Evolutionary conservation across 2,797 vertebrate species (phyloP).

Genomic region (Synaphobranchus kaupii): DNA sequence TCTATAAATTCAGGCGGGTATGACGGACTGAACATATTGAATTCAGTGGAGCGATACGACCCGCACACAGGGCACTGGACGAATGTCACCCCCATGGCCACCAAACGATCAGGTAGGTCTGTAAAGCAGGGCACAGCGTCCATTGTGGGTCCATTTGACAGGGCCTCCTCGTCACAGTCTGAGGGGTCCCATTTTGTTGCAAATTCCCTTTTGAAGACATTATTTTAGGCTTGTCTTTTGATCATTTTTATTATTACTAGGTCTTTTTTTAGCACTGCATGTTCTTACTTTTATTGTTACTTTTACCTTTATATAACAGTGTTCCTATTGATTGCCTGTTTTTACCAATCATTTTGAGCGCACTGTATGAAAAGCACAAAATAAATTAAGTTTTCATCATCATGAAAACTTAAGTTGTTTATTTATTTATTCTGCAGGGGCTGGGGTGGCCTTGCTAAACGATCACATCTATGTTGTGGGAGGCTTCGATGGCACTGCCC

Average conservation of each 20-base stretch:
- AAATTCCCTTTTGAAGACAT: not conserved
- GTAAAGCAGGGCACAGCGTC: not conserved
- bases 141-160: not conserved
- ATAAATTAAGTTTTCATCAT: too few species aligned
- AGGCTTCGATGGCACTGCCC: conserved; percentile 93
- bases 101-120: conserved; percentile 89
- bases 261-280: not conserved
- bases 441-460: conserved; percentile 92
- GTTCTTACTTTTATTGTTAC: not conserved
- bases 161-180: not conserved
- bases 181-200: not conserved
- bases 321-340: not conserved
- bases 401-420: too few species aligned
- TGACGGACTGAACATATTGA: conserved; percentile 95
- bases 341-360: not conserved
- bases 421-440: conserved; percentile 70
- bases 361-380: too few species aligned
- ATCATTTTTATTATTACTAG: not conserved
- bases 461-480: conserved; percentile 98
- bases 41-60: conserved; percentile 96
- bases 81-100: conserved; percentile 96
- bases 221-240: not conserved
- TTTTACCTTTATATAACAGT: not conserved
- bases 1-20: conserved; percentile 84
- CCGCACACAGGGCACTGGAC: conserved; percentile 98